Evolutionary conservation across 2,797 vertebrate species (phyloP).

Genomic region (Eulemur mongoz): DNA sequence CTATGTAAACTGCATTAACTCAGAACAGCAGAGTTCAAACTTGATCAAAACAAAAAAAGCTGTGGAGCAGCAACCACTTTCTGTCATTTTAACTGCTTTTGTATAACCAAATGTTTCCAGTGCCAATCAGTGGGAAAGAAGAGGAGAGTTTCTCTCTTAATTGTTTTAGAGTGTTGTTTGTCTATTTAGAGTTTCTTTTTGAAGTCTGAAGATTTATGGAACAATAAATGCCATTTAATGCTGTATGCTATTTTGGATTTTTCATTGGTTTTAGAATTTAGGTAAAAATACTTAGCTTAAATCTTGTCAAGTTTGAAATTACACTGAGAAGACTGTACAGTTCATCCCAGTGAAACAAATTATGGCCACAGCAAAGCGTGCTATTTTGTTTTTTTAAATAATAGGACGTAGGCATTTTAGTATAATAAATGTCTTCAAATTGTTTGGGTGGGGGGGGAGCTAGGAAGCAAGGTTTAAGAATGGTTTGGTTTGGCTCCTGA

Average conservation of each 20-base stretch:
- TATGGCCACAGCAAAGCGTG: slow-evolving; percentile 77
- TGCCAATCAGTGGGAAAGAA: slow-evolving; percentile 46
- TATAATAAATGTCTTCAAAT: slow-evolving; percentile 82
- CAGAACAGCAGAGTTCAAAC: not conserved
- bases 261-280: slow-evolving; percentile 65
- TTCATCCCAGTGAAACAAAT: slow-evolving; percentile 77
- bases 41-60: not conserved
- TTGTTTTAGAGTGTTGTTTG: slow-evolving; percentile 68
- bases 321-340: slow-evolving; percentile 58
- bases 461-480: not conserved
- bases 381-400: slow-evolving; percentile 78
- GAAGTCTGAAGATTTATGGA: slow-evolving; percentile 76
- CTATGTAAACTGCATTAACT: not conserved
- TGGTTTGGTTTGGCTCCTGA: not conserved
- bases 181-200: slow-evolving; percentile 72
- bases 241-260: slow-evolving; percentile 60
- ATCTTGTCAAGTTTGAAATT: not conserved
- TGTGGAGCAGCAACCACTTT: not conserved
- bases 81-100: not conserved
- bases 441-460: slow-evolving; percentile 36
- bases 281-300: slow-evolving; percentile 69
- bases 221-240: slow-evolving; percentile 72
- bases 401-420: slow-evolving; percentile 81
- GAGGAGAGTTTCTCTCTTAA: slow-evolving; percentile 61
- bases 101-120: slow-evolving; percentile 55